Evolutionary conservation across 2,888 invertebrate genomes (phyloP), one percentile per base, ranked within the genome.

Genomic region (Spisula subtruncata): DNA sequence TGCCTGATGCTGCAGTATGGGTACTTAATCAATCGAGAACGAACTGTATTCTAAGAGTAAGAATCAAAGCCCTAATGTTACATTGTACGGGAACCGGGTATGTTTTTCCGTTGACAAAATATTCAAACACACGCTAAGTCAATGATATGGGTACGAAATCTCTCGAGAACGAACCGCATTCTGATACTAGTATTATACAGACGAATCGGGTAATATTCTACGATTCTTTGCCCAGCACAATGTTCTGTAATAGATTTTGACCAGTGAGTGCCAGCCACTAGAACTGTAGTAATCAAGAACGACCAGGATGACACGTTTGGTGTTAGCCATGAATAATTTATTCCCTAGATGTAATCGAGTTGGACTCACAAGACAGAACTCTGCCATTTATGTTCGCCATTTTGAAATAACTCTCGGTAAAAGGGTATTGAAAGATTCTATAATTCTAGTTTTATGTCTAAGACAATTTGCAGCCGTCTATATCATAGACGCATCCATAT

Each of bases 251-350:
- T 85, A 54, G 54, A 51, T 79, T 75, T 54, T 88, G 85, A 85
- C 60, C 81, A 51, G 35, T 48, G 66, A 84, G 85, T 41, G 81
- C 83, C 82, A 71, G 75, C 79, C 41, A 75, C 20, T 79, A 51
- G 41, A 25, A 75, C 48, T 82, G 71, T 41, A 54, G 86, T 91
- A 89, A 91, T 91, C 85, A 81, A 81, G 89, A 35, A 51, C 79
- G 91, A 91, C 87, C 83, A 51, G 81, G 41, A 87, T 71, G 79
- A 81, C 91, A 91, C 91, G 41, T 41, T 85, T 16, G 56, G 89
- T 91, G 91, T 83, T 25, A 82, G 79, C 32, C 51, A 87, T 91
- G 91, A 87, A 91, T 91, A 85, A 91, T 91, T 91, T 87, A 91
- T 89, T 54, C 75, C n/a, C 8, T 18, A 71, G 25, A 41, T 60